Evolutionary conservation across 2,797 vertebrate species (phyloP).

Genomic region (Chromobotia macracanthus): DNA sequence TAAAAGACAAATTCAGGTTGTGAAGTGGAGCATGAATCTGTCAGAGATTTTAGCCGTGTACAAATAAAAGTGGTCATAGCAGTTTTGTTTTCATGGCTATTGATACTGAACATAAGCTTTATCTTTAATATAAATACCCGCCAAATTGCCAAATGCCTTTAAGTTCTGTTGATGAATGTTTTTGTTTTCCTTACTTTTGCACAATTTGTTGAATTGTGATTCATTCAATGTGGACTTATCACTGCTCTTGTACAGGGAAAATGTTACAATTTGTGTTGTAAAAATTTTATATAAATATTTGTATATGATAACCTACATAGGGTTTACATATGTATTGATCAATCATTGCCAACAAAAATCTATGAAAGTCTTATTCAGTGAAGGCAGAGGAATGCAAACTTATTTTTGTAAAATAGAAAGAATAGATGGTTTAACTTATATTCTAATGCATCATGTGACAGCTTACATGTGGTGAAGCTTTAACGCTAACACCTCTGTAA

Average conservation of each 20-base stretch:
- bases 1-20: conserved; percentile 96
- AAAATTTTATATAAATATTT: conserved; percentile 86
- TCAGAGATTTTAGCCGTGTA: conserved; percentile 99
- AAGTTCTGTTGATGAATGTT: conserved; percentile 79
- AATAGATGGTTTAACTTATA: conserved; percentile 53
- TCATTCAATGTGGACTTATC: conserved; percentile 81
- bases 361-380: conserved; percentile 51
- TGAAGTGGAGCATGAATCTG: conserved; percentile 95
- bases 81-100: conserved; percentile 72
- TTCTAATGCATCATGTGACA: conserved; percentile 36
- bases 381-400: conserved; percentile 52
- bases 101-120: conserved; percentile 74
- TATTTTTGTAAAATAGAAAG: conserved; percentile 60
- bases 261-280: conserved; percentile 85
- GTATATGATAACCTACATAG: conserved; percentile 81
- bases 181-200: conserved; percentile 69
- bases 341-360: conserved; percentile 73
- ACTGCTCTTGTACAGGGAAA: conserved; percentile 81
- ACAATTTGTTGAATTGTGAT: conserved; percentile 75
- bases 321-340: conserved; percentile 76
- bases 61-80: conserved; percentile 98
- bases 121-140: conserved; percentile 77
- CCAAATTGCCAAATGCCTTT: conserved; percentile 84
- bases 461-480: conserved; percentile 43
- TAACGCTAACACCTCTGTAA: conserved; percentile 30